A percentile compares a stretch with the other conserved stretches of the same genome.
phyloP scores from a whole-genome alignment of 2,797 vertebrate genomes.

The Hippocampus kuda region DNA sequence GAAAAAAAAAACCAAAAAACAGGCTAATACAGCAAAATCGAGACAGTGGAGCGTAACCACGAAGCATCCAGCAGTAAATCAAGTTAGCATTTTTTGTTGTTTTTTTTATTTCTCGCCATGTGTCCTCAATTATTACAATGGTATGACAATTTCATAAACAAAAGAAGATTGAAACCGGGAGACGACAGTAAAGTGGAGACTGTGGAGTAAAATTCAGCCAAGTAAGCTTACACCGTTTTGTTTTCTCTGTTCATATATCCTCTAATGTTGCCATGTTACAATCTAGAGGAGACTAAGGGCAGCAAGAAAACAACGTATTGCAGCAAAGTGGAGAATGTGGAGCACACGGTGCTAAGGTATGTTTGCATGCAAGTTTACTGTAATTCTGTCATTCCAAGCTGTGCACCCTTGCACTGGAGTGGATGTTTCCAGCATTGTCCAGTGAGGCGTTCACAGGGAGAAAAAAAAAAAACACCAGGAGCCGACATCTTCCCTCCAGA shows the following conservation, averaged over 20 bases:
- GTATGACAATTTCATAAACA: background rate
- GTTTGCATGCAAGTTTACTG: too few species aligned
- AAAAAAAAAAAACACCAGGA: background rate
- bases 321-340: background rate
- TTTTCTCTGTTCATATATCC: background rate
- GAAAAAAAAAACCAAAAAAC: background rate
- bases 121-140: background rate
- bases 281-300: too few species aligned
- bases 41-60: too few species aligned
- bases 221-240: background rate
- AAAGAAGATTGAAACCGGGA: background rate
- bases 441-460: constrained; percentile 3
- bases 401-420: background rate
- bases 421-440: background rate
- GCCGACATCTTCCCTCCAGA: background rate
- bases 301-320: too few species aligned
- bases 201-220: background rate
- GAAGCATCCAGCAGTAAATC: too few species aligned
- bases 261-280: background rate
- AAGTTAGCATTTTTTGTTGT: too few species aligned
- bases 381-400: background rate
- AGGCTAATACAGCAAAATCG: too few species aligned
- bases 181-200: background rate
- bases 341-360: background rate
- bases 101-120: background rate